A percentile compares a stretch with the other conserved stretches of the same genome.
Evolutionary conservation across 2,888 invertebrate species (phyloP).

Genomic region (Bombyx huttoni): DNA sequence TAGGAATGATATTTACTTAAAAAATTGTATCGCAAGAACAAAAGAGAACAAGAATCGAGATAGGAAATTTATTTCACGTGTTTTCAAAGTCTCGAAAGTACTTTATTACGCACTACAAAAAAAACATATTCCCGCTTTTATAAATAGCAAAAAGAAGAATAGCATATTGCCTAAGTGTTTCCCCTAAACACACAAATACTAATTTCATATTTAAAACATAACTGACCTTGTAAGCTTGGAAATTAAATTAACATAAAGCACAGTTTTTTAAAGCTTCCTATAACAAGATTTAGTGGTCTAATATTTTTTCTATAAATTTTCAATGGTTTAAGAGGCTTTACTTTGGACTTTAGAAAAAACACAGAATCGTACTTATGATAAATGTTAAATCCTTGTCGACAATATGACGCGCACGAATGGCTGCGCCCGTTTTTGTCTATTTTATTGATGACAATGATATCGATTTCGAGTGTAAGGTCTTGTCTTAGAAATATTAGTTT

Average conservation of each 20-base stretch:
- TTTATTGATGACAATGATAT: too few relatives aligned
- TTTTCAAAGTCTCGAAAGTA: background rate
- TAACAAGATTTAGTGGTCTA: background rate
- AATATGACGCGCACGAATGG: too few relatives aligned
- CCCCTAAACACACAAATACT: background rate
- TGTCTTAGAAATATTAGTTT: too few relatives aligned
- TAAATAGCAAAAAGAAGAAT: background rate
- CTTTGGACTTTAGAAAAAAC: too few relatives aligned
- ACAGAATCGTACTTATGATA: too few relatives aligned
- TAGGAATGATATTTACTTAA: conserved; percentile 14
- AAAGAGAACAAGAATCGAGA: conserved; percentile 5
- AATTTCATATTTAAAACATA: background rate
- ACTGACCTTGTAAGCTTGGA: background rate
- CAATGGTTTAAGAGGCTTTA: too few relatives aligned
- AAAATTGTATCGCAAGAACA: conserved; percentile 9
- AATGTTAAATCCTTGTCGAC: too few relatives aligned
- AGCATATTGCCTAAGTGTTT: background rate
- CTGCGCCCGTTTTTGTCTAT: too few relatives aligned
- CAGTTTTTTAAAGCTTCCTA: background rate
- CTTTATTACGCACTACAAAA: background rate
- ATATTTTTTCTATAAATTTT: too few relatives aligned
- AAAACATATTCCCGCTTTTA: background rate
- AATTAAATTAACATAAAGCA: background rate
- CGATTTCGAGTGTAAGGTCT: too few relatives aligned
- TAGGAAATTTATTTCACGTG: too few relatives aligned